phyloP scores from a whole-genome alignment of 2,113 vertebrate species.

The Catharus bicknelli region DNA sequence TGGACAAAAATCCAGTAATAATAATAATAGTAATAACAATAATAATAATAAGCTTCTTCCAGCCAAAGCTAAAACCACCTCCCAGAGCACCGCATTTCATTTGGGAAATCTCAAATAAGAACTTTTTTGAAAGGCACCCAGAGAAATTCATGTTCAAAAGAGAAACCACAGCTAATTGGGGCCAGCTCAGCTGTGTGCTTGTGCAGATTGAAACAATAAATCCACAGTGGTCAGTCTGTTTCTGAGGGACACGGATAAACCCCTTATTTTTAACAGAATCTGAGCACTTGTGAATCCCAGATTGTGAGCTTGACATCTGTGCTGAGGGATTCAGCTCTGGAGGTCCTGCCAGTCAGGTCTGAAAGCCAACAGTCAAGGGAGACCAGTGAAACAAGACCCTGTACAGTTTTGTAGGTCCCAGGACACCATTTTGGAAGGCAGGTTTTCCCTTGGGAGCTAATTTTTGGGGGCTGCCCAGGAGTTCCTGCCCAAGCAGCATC shows the following conservation, averaged over 20 bases:
- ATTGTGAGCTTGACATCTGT: neutral
- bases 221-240: neutral
- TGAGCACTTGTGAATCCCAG: neutral
- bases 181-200: neutral
- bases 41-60: neutral
- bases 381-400: neutral
- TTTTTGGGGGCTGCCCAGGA: neutral
- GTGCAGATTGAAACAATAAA: fast-evolving
- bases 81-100: neutral
- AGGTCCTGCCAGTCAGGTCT: neutral
- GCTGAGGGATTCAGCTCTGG: neutral
- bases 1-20: neutral
- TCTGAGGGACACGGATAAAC: neutral
- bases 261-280: neutral
- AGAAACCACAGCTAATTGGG: neutral
- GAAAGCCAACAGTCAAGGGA: neutral
- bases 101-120: neutral
- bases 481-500: neutral
- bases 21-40: neutral
- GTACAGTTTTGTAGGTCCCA: neutral
- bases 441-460: neutral
- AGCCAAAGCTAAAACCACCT: neutral
- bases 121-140: neutral
- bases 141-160: neutral
- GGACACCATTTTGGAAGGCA: neutral